Base-by-base conservation (phyloP, 92 coral and sea anemone genomes). In the Umimayanthus chanpuru region DNA sequence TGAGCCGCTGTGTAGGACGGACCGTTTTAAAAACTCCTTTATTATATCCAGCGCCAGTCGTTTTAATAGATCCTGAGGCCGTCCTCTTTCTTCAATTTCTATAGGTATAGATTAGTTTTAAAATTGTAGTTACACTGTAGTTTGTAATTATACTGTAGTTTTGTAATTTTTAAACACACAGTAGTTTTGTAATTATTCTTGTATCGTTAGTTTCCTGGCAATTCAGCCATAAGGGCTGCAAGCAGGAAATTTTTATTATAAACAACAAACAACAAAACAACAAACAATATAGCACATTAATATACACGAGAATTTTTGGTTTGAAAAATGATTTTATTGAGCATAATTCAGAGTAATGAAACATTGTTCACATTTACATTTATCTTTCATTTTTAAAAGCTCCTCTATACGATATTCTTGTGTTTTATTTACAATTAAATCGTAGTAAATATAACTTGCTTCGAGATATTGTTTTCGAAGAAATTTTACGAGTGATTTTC, bases 11-110 rank as follows among this genome's bases (percentile, higher is more conserved):
- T 50, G 76, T 76, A 50, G 56, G 70, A 86, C 89, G 49, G 81
- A 77, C 55, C 85, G 77, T 12, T 53, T 86, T 68, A 76, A 39
- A 76, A 86, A 86, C 25, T 77, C 76, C 18, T 86, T 86, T 77
- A 58, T 61, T 61, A 61, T 86, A 86, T 77, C 56, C 36, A 70
- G 88, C 65, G 76, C 88, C 39, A 76, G 76, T 15, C 88, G 65
- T 44, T 70, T 70, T 68, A 66, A 66, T 20, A 66, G 72, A 25
- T 66, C 72, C 72, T 66, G 72, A 66, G 72, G 72, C 72, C 72
- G 72, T 1, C 29, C 72, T 25, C 72, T 66, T 66, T 66, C 29
- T 66, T 66, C n/a, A 66, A 20, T 25, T 66, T 25, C 72, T 25
- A 66, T 49, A 49, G 55, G 55, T 49, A 49, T 49, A 49, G 72